Evolutionary conservation across 2,888 invertebrate species (phyloP).

Genomic region (Hyposoter didymator): DNA sequence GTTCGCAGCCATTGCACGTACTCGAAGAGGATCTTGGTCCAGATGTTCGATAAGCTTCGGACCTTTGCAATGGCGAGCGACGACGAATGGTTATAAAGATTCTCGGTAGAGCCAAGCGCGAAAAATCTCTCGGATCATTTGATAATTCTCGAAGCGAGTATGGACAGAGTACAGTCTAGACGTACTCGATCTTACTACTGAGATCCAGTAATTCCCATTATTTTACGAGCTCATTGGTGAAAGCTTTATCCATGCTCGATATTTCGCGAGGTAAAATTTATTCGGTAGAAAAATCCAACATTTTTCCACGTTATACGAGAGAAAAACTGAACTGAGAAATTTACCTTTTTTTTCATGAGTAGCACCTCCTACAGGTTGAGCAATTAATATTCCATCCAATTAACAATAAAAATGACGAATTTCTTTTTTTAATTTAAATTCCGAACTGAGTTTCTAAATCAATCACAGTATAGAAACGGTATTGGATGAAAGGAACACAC

Average conservation of each 20-base stretch:
- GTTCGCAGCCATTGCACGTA: slow-evolving; percentile 56
- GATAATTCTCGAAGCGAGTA: slow-evolving; percentile 41
- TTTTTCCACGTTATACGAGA: neutral
- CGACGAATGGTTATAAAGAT: slow-evolving; percentile 36
- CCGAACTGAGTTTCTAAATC: no score
- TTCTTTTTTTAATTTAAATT: no score
- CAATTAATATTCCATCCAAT: no score
- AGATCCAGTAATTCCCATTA: slow-evolving; percentile 32
- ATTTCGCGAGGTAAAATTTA: neutral
- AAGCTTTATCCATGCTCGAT: neutral
- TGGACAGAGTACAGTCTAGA: slow-evolving; percentile 35
- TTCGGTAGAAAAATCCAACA: neutral
- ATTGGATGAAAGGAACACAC: no score
- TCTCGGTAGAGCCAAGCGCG: slow-evolving; percentile 22
- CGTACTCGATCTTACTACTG: slow-evolving; percentile 35
- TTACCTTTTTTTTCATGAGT: no score
- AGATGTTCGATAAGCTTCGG: slow-evolving; percentile 62
- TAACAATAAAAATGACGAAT: no score
- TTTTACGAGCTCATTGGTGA: slow-evolving; percentile 27
- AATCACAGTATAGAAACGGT: no score
- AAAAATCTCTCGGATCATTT: slow-evolving; percentile 57
- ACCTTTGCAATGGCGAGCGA: slow-evolving; percentile 21
- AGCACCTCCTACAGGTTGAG: no score
- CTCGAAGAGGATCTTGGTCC: slow-evolving; percentile 56
- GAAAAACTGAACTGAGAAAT: neutral